A percentile compares a stretch with the other conserved stretches of the same genome.
Conservation (phyloP, 2,797 vertebrate species). For the Gastrophryne carolinensis region DNA sequence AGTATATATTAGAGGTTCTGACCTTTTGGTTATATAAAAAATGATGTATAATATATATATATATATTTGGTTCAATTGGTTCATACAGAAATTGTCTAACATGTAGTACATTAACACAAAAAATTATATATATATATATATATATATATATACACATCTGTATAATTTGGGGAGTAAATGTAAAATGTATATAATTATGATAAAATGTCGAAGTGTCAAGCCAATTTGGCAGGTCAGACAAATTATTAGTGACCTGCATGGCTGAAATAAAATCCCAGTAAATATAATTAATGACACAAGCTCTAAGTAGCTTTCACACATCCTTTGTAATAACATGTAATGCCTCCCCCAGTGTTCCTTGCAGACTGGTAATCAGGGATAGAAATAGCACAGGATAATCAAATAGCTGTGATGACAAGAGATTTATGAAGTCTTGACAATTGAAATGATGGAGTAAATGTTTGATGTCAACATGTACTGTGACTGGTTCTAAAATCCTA, state of each 20-base stretch:
- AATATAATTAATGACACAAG: constrained; percentile 7
- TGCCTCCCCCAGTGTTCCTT: not conserved
- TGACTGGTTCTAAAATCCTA: not conserved
- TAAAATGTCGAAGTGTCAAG: not conserved
- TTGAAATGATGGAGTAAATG: not conserved
- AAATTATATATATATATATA: not conserved
- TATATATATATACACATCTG: not conserved
- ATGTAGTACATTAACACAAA: not conserved
- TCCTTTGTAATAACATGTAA: constrained; percentile 8
- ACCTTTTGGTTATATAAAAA: too few species aligned
- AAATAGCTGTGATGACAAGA: not conserved
- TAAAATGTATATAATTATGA: not conserved
- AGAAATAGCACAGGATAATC: not conserved
- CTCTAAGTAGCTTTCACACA: not conserved
- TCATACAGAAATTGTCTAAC: too few species aligned
- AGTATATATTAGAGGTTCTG: too few species aligned
- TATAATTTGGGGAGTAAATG: too few species aligned
- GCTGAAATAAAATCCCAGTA: constrained; percentile 4
- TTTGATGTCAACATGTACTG: not conserved
- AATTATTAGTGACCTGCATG: constrained; percentile 11
- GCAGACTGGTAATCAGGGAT: not conserved
- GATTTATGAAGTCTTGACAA: not conserved
- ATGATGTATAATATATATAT: too few species aligned
- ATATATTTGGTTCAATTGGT: too few species aligned
- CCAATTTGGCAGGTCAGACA: not conserved